Percentiles rank a stretch among this genome's conserved stretches.
Evolutionary conservation across 2,113 vertebrate genomes (phyloP).

Genomic region (Tachysurus fulvidraco): DNA sequence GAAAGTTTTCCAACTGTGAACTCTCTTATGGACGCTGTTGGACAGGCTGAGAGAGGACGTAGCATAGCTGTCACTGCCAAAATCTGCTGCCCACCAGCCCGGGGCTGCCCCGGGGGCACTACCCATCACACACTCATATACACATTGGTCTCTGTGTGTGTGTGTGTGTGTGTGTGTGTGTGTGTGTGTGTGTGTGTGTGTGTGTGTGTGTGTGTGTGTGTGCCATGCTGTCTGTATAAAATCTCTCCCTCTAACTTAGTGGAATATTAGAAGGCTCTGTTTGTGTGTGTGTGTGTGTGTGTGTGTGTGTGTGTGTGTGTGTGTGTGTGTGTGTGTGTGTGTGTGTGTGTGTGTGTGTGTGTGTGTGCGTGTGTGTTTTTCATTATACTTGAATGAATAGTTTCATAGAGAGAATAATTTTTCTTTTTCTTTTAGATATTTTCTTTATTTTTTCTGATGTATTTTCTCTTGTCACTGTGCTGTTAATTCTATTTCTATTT

Average conservation of each 20-base stretch:
- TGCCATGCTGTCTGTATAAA: conserved; percentile 7
- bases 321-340: conserved; percentile 33
- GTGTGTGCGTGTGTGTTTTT: too few relatives aligned
- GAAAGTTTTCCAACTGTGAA: conserved; percentile 50
- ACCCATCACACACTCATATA: conserved; percentile 32
- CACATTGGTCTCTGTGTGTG: not conserved
- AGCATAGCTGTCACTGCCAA: conserved; percentile 54
- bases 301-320: conserved; percentile 24
- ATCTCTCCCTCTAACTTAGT: not conserved
- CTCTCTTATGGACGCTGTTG: conserved; percentile 33
- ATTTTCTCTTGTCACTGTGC: too few relatives aligned
- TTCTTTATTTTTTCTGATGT: too few relatives aligned
- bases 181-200: not conserved
- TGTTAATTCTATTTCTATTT: too few relatives aligned
- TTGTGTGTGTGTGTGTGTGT: conserved; percentile 27
- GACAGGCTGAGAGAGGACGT: conserved; percentile 30
- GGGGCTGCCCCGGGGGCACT: conserved; percentile 46
- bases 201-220: not conserved
- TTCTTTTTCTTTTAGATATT: too few relatives aligned
- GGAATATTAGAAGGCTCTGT: not conserved
- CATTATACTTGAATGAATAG: too few relatives aligned
- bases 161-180: too few relatives aligned
- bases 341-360: conserved; percentile 19
- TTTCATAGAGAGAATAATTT: not conserved
- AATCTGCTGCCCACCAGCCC: conserved; percentile 42